Conservation (phyloP, 2,888 invertebrate genomes). For the Abrostola tripartita region DNA sequence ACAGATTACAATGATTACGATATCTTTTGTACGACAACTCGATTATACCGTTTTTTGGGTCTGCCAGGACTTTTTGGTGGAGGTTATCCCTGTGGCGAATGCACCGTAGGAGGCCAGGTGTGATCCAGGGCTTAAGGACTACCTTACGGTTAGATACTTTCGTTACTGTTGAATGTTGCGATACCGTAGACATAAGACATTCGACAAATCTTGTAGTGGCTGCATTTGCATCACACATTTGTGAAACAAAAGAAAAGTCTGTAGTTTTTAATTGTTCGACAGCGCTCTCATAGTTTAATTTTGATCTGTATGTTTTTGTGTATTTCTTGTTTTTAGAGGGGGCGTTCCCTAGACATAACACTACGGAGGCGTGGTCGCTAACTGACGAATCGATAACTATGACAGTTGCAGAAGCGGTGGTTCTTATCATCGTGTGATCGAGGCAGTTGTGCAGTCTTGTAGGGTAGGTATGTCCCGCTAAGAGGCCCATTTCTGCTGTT, state of each 20-base stretch:
- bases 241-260: background rate
- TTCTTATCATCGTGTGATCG: conserved; percentile 1
- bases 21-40: conserved; percentile 3
- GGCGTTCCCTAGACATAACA: background rate
- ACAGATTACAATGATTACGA: conserved; percentile 1
- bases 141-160: background rate
- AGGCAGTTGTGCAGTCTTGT: conserved; percentile 15
- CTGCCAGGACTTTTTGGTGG: background rate
- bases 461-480: conserved; percentile 4
- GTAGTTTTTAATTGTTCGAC: conserved; percentile 1
- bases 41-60: background rate
- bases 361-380: conserved; percentile 1
- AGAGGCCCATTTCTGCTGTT: conserved; percentile 9
- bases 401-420: conserved; percentile 6
- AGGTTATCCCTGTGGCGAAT: background rate
- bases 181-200: background rate
- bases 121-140: background rate
- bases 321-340: background rate
- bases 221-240: background rate
- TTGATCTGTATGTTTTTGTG: background rate
- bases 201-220: conserved; percentile 1
- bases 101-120: no score
- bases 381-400: conserved; percentile 7
- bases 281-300: background rate
- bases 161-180: background rate